These are phyloP conservation scores for Rhodinocichla rosea DNA, from an alignment of 2,113 vertebrate genomes.

Conservation along the genomic window DNA sequence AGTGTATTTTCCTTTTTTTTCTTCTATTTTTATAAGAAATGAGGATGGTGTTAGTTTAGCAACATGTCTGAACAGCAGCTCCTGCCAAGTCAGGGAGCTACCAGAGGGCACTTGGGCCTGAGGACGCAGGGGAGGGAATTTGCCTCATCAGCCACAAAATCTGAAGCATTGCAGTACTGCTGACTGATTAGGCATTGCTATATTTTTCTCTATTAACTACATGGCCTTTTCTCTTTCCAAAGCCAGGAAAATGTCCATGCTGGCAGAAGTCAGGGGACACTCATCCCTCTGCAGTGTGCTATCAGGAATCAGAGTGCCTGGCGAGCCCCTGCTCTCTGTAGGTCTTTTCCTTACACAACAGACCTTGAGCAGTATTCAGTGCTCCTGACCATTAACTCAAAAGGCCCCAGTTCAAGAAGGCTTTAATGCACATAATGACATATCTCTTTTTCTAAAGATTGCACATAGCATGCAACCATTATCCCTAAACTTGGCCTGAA, in stretches of 20 bases:
- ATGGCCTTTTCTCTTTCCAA: neutral
- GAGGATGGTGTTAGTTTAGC: neutral
- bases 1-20: neutral
- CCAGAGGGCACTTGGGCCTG: neutral
- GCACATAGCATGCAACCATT: neutral
- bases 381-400: neutral
- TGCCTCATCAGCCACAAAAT: neutral
- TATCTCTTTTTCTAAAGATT: neutral
- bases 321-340: neutral
- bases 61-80: neutral
- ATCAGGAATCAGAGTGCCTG: neutral
- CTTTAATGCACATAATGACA: neutral
- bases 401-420: neutral
- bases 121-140: neutral
- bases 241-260: neutral
- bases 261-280: neutral
- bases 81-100: neutral
- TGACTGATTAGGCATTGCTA: neutral
- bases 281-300: neutral
- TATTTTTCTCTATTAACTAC: slow-evolving; percentile 13
- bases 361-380: neutral
- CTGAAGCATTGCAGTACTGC: neutral
- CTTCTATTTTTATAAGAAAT: neutral
- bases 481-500: neutral
- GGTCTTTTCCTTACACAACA: neutral